These are phyloP conservation scores for Microctenopoma lineatum DNA, from an alignment of 2,797 vertebrate genomes.

Conservation along the genomic window DNA sequence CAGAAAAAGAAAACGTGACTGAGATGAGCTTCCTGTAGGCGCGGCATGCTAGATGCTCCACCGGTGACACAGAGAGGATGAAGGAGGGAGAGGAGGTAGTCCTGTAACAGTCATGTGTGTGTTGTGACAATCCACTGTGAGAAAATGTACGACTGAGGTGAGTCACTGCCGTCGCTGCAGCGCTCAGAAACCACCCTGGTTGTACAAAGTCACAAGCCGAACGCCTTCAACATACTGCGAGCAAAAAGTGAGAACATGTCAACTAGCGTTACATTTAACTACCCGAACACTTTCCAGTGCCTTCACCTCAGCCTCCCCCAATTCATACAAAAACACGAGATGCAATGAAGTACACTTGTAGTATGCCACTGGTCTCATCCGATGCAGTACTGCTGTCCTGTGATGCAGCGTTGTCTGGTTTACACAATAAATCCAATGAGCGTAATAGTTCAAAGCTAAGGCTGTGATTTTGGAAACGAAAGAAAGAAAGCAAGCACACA, in stretches of 20 bases:
- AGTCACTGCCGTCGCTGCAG: conserved; percentile 4
- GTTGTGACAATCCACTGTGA: conserved; percentile 45
- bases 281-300: conserved; percentile 22
- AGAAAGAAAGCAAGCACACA: conserved; percentile 16
- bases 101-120: conserved; percentile 70
- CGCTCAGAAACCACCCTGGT: conserved; percentile 5
- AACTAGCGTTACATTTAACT: conserved; percentile 28
- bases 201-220: conserved; percentile 9
- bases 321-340: conserved; percentile 22
- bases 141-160: conserved; percentile 10
- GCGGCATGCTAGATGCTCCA: conserved; percentile 34
- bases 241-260: conserved; percentile 38
- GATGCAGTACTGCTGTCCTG: conserved; percentile 14
- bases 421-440: conserved; percentile 15
- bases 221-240: conserved; percentile 51
- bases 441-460: conserved; percentile 61
- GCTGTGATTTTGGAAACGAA: conserved; percentile 38
- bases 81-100: conserved; percentile 69
- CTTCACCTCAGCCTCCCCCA: conserved; percentile 31
- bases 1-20: conserved; percentile 27
- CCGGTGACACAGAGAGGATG: conserved; percentile 33
- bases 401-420: conserved; percentile 24
- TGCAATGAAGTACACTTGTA: conserved; percentile 55
- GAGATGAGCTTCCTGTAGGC: conserved; percentile 54
- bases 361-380: conserved; percentile 15